Evolutionary conservation across 1,140 invertebrate species (phyloP).

Genomic region (Diorhabda sublineata): DNA sequence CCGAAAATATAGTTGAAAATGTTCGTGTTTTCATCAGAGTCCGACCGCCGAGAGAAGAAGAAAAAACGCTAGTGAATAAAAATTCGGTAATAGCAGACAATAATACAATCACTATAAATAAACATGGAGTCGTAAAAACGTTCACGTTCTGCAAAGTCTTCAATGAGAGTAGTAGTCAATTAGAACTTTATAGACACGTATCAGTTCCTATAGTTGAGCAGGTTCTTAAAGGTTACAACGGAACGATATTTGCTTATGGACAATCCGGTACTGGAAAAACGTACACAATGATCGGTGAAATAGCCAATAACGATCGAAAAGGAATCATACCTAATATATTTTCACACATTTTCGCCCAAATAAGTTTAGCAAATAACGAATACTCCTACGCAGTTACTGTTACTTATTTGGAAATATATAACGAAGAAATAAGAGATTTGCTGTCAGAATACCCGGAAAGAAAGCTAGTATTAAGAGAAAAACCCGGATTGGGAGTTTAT

Average conservation of each 20-base stretch:
- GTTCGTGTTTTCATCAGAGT: constrained; percentile 83
- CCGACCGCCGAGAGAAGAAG: constrained; percentile 74
- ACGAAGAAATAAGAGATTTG: constrained; percentile 91
- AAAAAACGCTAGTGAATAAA: constrained; percentile 66
- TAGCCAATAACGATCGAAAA: constrained; percentile 43
- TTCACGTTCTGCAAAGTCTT: constrained; percentile 86
- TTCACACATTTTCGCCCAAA: constrained; percentile 92
- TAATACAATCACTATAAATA: constrained; percentile 64
- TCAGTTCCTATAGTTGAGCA: constrained; percentile 89
- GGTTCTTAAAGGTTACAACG: constrained; percentile 91
- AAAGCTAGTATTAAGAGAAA: constrained; percentile 65
- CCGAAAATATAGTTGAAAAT: constrained; percentile 48
- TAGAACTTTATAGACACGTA: constrained; percentile 91
- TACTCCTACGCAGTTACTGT: constrained; percentile 81
- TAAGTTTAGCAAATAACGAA: constrained; percentile 60
- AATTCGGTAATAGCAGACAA: constrained; percentile 58
- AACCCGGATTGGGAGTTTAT: constrained; percentile 69
- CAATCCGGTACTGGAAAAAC: constrained; percentile 96
- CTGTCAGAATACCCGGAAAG: constrained; percentile 61
- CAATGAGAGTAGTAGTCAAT: constrained; percentile 77
- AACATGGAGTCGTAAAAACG: constrained; percentile 49
- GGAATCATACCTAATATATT: constrained; percentile 95
- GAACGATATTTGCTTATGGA: constrained; percentile 94
- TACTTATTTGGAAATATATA: constrained; percentile 93
- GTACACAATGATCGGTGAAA: constrained; percentile 86